phyloP scores from a whole-genome alignment of 2,888 invertebrate genomes.

The Chalcis sispes region DNA sequence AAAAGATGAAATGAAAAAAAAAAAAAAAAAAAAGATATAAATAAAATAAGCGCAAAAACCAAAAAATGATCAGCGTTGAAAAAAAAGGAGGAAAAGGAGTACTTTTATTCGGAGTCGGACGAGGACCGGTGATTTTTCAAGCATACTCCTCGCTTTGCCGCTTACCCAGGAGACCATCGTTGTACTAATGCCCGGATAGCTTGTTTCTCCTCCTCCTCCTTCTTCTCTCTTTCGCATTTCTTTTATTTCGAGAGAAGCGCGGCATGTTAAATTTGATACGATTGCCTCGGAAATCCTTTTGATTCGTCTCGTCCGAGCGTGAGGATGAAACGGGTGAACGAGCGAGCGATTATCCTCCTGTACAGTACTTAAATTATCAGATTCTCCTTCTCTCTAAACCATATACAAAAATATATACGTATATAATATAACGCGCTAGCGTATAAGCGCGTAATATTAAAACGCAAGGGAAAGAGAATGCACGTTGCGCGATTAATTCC shows the following conservation, averaged over 20 bases:
- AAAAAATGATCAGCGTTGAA: conserved; percentile 38
- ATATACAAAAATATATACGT: neutral
- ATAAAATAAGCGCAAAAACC: conserved; percentile 1
- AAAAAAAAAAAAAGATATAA: neutral
- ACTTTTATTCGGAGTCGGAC: neutral
- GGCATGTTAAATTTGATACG: conserved; percentile 24
- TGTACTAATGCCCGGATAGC: conserved; percentile 1
- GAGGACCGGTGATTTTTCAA: conserved; percentile 34
- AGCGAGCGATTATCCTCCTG: no score
- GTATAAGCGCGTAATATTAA: neutral
- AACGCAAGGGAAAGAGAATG: neutral
- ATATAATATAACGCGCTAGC: neutral
- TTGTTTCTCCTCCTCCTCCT: neutral
- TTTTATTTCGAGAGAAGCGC: no score
- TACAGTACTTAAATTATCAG: neutral
- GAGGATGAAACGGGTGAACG: neutral
- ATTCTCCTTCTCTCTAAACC: no score
- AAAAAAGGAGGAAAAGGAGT: no score
- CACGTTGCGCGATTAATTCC: conserved; percentile 11
- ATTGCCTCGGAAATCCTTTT: conserved; percentile 31
- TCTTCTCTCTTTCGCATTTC: no score
- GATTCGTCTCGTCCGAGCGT: neutral
- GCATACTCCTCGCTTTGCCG: neutral
- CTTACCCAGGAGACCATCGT: neutral
- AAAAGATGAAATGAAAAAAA: neutral